These are phyloP conservation scores for Steinernema hermaphroditum DNA, from an alignment of 2,888 invertebrate genomes.

Conservation along the genomic window DNA sequence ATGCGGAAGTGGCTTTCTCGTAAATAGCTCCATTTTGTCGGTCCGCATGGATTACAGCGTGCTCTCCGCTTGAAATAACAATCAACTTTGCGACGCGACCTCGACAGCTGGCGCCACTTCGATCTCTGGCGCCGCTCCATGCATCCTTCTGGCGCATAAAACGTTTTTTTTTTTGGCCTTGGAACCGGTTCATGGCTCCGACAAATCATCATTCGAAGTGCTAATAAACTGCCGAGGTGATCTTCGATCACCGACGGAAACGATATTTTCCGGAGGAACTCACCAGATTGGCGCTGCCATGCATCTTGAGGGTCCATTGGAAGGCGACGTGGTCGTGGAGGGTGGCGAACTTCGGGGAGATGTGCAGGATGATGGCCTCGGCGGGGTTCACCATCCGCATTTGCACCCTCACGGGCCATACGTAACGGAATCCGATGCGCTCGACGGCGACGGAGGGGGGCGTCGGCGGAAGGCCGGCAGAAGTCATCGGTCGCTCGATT, in stretches of 20 bases:
- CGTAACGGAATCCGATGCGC: slow-evolving; percentile 41
- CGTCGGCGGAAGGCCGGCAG: slow-evolving; percentile 22
- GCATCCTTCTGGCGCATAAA: neutral
- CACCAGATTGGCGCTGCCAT: slow-evolving; percentile 56
- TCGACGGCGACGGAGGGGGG: neutral
- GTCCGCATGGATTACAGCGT: too few relatives aligned
- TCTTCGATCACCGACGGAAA: too few relatives aligned
- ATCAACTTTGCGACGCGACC: neutral
- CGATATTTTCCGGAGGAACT: too few relatives aligned
- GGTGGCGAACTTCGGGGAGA: slow-evolving; percentile 65
- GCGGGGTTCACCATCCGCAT: slow-evolving; percentile 40
- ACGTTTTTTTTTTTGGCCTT: neutral
- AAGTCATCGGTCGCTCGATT: neutral
- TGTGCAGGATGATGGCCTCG: slow-evolving; percentile 53
- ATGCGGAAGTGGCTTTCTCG: too few relatives aligned
- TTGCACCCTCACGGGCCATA: slow-evolving; percentile 45
- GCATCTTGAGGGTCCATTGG: slow-evolving; percentile 63
- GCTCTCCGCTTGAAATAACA: too few relatives aligned
- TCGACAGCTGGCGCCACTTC: neutral
- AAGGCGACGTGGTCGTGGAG: slow-evolving; percentile 64
- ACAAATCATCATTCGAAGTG: too few relatives aligned
- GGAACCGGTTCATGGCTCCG: neutral
- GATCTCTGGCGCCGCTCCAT: neutral
- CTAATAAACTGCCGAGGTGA: too few relatives aligned
- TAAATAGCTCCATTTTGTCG: too few relatives aligned